phyloP scores from a whole-genome alignment of 2,888 invertebrate species.

The Yponomeuta plumbellus region DNA sequence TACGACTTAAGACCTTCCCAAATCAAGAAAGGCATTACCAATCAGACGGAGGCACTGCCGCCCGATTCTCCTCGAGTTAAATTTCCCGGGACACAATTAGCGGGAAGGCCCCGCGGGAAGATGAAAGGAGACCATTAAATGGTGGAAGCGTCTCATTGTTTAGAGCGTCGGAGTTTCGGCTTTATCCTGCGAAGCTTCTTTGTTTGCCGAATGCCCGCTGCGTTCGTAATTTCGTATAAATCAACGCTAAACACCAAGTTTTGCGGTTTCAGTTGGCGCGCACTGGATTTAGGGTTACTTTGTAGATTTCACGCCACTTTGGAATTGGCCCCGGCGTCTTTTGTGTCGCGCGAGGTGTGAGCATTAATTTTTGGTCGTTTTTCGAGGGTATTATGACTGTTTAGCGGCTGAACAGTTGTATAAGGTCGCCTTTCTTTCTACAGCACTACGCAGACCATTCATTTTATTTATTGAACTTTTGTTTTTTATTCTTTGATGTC shows the following conservation, averaged over 20 bases:
- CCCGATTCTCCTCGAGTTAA: not conserved
- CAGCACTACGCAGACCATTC: not conserved
- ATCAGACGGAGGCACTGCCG: not conserved
- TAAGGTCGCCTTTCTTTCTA: not conserved
- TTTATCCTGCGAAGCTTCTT: slow-evolving; percentile 25
- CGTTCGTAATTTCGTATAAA: slow-evolving; percentile 28
- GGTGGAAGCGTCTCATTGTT: slow-evolving; percentile 14
- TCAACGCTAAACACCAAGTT: slow-evolving; percentile 35
- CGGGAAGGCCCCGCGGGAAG: not conserved
- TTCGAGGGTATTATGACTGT: not conserved
- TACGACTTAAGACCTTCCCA: no score
- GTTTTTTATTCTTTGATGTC: no score
- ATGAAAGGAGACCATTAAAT: slow-evolving; percentile 13
- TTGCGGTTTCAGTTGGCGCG: slow-evolving; percentile 24
- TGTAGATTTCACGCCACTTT: slow-evolving; percentile 11
- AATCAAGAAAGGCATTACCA: not conserved
- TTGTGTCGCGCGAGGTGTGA: not conserved
- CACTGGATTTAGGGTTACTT: slow-evolving; percentile 28
- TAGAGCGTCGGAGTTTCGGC: slow-evolving; percentile 22
- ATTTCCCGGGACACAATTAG: slow-evolving; percentile 7
- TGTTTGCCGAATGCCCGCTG: slow-evolving; percentile 24
- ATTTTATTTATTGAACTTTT: no score
- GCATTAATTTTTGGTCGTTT: not conserved
- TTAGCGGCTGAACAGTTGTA: no score
- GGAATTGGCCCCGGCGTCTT: not conserved